These are phyloP conservation scores for Tiliacea citrago DNA, from an alignment of 2,888 invertebrate species.

Conservation along the genomic window DNA sequence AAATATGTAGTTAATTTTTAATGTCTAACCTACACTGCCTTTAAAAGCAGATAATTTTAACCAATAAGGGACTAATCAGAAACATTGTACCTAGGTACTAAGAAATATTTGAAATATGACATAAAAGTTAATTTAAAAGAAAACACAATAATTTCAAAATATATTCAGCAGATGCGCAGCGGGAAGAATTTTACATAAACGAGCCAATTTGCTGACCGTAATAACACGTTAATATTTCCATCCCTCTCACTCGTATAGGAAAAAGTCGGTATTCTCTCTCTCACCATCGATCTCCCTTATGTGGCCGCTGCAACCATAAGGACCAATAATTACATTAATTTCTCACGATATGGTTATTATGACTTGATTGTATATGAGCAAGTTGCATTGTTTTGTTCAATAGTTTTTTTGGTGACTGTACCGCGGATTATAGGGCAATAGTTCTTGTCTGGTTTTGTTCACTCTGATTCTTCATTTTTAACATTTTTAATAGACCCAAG, in stretches of 20 bases:
- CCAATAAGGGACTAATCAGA: background rate
- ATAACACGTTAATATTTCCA: conserved; percentile 72
- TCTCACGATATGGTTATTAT: conserved; percentile 81
- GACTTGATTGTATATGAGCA: conserved; percentile 75
- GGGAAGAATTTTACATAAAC: conserved; percentile 81
- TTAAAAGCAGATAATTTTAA: background rate
- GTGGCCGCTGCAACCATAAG: conserved; percentile 73
- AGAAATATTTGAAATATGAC: conserved; percentile 12
- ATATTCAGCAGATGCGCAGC: conserved; percentile 64
- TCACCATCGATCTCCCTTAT: conserved; percentile 64
- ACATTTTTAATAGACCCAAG: background rate
- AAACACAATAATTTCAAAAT: conserved; percentile 51
- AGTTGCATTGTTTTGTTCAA: conserved; percentile 68
- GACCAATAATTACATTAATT: conserved; percentile 85
- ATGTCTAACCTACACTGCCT: background rate
- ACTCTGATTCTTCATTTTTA: background rate
- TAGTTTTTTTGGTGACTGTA: conserved; percentile 63
- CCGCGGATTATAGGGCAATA: conserved; percentile 29
- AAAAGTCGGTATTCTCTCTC: conserved; percentile 67
- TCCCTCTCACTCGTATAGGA: conserved; percentile 32
- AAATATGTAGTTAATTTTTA: background rate
- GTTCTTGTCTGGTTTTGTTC: conserved; percentile 6
- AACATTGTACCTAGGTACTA: background rate
- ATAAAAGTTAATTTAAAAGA: conserved; percentile 43
- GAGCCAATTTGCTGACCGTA: conserved; percentile 82